A percentile compares a stretch with the other conserved stretches of the same genome.
phyloP scores from a whole-genome alignment of 2,888 invertebrate genomes.

The Harpalus rubripes region DNA sequence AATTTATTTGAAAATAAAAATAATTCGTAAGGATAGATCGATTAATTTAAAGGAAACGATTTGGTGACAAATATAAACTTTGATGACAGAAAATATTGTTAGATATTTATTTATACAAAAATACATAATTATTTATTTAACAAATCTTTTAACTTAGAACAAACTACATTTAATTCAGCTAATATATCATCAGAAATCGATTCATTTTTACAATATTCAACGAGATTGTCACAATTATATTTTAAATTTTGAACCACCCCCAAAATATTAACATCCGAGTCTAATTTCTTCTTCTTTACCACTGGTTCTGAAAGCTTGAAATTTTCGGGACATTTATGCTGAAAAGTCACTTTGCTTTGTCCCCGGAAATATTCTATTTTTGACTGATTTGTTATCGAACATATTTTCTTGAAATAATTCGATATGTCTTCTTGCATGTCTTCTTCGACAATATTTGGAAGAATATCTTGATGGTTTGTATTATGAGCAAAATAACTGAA shows the following conservation, averaged over 20 bases:
- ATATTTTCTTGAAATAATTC: constrained; percentile 47
- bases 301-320: constrained; percentile 17
- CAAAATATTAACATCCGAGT: constrained; percentile 4
- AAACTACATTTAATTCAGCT: constrained; percentile 32
- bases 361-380: constrained; percentile 21
- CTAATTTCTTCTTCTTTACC: constrained; percentile 45
- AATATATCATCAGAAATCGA: constrained; percentile 14
- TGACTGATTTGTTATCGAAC: constrained; percentile 2
- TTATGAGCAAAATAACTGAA: constrained; percentile 53
- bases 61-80: too few species aligned
- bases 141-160: constrained; percentile 37
- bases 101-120: constrained; percentile 20
- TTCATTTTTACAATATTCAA: constrained; percentile 45
- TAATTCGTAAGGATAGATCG: too few species aligned
- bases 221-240: constrained; percentile 32
- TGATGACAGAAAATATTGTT: too few species aligned
- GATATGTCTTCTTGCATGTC: constrained; percentile 52
- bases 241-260: constrained; percentile 27
- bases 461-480: constrained; percentile 37
- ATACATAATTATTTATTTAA: constrained; percentile 25
- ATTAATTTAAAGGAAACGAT: too few species aligned
- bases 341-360: constrained; percentile 30
- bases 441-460: constrained; percentile 45
- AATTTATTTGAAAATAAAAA: too few species aligned
- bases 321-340: constrained; percentile 45